Evolutionary conservation across 2,797 vertebrate genomes (phyloP).

Genomic region (Cryptoprocta ferox): DNA sequence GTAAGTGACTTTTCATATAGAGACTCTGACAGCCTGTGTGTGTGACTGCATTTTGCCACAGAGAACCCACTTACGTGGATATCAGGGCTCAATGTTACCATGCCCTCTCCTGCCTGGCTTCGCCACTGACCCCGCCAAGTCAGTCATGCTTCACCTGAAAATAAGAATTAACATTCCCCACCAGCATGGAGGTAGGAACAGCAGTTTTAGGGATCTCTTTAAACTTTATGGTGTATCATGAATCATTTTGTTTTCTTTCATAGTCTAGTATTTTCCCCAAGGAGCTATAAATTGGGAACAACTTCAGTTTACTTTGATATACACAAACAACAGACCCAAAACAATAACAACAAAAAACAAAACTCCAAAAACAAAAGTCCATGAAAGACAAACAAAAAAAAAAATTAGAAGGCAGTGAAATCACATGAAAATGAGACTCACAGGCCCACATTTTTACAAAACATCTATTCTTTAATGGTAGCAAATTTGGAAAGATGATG

Average conservation of each 20-base stretch:
- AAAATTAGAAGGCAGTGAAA: neutral
- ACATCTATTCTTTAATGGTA: neutral
- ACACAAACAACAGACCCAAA: neutral
- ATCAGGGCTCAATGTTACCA: too few species aligned
- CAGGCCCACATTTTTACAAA: neutral
- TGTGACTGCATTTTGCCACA: too few species aligned
- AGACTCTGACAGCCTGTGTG: neutral
- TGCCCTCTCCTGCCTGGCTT: neutral
- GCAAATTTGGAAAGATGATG: neutral
- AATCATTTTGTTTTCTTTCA: neutral
- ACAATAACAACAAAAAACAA: neutral
- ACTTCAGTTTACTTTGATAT: conserved; percentile 23
- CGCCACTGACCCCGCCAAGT: neutral
- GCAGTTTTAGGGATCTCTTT: neutral
- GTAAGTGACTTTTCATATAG: neutral
- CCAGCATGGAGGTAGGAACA: neutral
- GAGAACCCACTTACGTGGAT: accelerated
- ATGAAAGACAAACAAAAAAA: neutral
- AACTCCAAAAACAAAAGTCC: too few species aligned
- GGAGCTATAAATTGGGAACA: neutral
- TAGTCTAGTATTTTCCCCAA: neutral
- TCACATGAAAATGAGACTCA: neutral
- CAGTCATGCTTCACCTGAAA: neutral
- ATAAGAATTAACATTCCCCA: neutral
- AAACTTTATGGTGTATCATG: conserved; percentile 30